These are phyloP conservation scores for Cettia cetti DNA, from an alignment of 2,113 vertebrate genomes.

Conservation along the genomic window DNA sequence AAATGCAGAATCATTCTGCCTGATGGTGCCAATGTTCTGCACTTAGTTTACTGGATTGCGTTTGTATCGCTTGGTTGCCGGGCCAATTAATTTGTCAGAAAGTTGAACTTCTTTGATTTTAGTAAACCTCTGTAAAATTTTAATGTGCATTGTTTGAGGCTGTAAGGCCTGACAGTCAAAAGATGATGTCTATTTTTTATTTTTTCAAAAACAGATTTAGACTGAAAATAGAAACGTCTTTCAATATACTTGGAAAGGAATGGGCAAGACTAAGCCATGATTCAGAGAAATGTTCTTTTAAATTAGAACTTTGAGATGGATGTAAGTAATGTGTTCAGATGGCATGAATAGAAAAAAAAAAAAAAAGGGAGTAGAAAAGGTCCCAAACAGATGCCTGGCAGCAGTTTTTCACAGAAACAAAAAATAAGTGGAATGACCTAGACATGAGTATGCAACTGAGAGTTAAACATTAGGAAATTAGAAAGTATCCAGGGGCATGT, in stretches of 20 bases:
- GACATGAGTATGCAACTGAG: neutral
- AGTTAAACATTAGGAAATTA: neutral
- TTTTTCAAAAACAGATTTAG: neutral
- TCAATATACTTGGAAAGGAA: neutral
- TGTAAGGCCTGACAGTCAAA: neutral
- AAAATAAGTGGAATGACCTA: conserved; percentile 14
- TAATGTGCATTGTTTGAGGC: neutral
- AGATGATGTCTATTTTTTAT: neutral
- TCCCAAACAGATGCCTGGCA: conserved; percentile 51
- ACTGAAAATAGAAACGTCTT: neutral
- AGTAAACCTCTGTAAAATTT: neutral
- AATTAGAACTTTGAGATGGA: conserved; percentile 42
- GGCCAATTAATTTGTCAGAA: neutral
- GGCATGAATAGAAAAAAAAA: conserved; percentile 44
- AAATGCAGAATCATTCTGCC: neutral
- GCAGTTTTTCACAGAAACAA: conserved; percentile 27
- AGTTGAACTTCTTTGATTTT: neutral
- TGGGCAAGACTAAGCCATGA: neutral
- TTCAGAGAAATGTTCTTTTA: conserved; percentile 54
- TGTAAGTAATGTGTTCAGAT: conserved; percentile 57
- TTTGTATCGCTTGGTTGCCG: neutral
- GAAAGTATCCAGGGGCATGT: neutral
- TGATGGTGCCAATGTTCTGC: neutral
- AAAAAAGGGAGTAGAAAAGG: neutral
- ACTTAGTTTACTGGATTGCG: neutral